Evolutionary conservation across 1,140 invertebrate species (phyloP).

Genomic region (Drosophila willistoni): DNA sequence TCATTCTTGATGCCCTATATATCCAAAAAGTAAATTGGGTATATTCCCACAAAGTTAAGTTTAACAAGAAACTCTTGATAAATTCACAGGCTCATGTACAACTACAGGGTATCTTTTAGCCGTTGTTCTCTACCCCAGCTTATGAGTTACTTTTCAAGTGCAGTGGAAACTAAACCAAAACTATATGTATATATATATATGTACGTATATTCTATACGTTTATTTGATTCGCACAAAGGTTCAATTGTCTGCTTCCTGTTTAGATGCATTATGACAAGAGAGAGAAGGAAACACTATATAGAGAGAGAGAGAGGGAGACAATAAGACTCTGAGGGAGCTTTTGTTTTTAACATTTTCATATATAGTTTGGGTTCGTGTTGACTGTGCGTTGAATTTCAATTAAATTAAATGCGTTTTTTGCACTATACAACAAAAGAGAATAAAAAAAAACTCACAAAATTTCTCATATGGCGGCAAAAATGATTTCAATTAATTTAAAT

Average conservation of each 20-base stretch:
- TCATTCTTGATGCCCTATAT: not conserved
- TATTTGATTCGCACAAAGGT: conserved; percentile 46
- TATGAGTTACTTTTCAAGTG: conserved; percentile 1
- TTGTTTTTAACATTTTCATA: not conserved
- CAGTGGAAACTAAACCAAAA: conserved; percentile 1
- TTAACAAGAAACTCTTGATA: not conserved
- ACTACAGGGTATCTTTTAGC: not conserved
- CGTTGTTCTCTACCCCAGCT: not conserved
- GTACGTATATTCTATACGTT: not conserved
- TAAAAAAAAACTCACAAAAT: conserved; percentile 27
- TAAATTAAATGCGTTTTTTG: conserved; percentile 66
- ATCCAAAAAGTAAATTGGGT: not conserved
- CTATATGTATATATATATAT: not conserved
- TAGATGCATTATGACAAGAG: conserved; percentile 23
- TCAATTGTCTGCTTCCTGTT: conserved; percentile 51
- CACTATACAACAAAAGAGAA: conserved; percentile 45
- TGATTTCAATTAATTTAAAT: conserved; percentile 82
- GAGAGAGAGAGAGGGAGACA: not conserved
- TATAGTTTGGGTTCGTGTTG: conserved; percentile 8
- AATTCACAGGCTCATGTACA: too few species aligned
- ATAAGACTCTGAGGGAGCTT: not conserved
- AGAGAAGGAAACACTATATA: not conserved
- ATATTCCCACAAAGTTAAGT: not conserved
- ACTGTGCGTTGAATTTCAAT: conserved; percentile 65
- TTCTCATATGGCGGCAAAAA: conserved; percentile 56